Percentiles rank a stretch among this genome's conserved stretches.
These are phyloP conservation scores for Drosophila yooni DNA, from an alignment of 2,888 invertebrate species.

Conservation along the genomic window DNA sequence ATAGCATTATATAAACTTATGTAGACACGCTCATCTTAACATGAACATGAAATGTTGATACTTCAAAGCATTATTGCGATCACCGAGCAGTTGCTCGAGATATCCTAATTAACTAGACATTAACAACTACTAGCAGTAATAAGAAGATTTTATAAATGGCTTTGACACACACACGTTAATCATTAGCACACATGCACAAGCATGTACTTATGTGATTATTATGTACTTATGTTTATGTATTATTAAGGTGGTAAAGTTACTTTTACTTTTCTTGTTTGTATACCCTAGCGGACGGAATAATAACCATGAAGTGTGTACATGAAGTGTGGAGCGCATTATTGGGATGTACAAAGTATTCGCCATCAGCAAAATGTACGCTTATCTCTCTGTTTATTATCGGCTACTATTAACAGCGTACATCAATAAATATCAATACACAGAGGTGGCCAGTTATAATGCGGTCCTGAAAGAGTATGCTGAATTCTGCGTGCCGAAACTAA, in stretches of 20 bases:
- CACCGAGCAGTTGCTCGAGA: background rate
- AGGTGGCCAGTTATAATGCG: background rate
- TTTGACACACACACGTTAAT: background rate
- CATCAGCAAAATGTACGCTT: background rate
- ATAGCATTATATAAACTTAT: background rate
- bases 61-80: background rate
- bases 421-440: background rate
- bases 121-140: constrained; percentile 2
- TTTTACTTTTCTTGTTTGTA: constrained; percentile 69
- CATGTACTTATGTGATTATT: background rate
- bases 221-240: constrained; percentile 4
- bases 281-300: background rate
- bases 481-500: background rate
- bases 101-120: background rate
- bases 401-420: background rate
- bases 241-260: constrained; percentile 55
- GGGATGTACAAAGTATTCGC: no score
- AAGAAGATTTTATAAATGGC: background rate
- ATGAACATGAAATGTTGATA: background rate
- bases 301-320: background rate
- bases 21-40: background rate
- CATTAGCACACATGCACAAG: background rate
- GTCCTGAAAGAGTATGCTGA: background rate
- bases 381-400: background rate
- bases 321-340: background rate